Conservation (phyloP, 2,113 vertebrate species). For the Phaethon lepturus region DNA sequence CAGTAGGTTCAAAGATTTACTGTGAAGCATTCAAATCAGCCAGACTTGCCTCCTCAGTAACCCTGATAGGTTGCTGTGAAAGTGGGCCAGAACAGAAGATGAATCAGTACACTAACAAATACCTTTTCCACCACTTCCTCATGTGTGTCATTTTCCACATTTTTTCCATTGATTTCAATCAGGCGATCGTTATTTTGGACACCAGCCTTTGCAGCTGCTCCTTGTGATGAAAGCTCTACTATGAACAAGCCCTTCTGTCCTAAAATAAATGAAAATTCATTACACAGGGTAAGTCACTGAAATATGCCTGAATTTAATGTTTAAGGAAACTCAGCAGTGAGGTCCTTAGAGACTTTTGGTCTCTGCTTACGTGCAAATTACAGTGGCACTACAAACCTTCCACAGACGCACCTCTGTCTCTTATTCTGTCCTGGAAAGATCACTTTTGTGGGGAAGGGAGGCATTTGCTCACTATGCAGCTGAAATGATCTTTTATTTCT, state of each 20-base stretch:
- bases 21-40: background rate
- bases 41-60: background rate
- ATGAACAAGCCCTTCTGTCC: conserved; percentile 83
- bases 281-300: background rate
- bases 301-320: background rate
- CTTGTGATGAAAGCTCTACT: conserved; percentile 77
- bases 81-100: background rate
- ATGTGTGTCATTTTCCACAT: conserved; percentile 80
- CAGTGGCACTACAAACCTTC: background rate
- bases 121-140: conserved; percentile 86
- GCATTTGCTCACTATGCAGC: background rate
- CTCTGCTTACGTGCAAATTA: background rate
- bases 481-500: background rate
- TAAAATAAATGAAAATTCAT: conserved; percentile 60
- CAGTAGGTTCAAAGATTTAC: background rate
- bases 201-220: conserved; percentile 86
- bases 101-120: background rate
- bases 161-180: conserved; percentile 90
- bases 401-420: background rate
- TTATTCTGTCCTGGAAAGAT: background rate
- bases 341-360: background rate
- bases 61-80: background rate
- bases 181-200: conserved; percentile 83
- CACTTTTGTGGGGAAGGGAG: background rate
- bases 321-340: background rate